Conservation (phyloP, 2,888 invertebrate species). For the Serrognathus titanus region DNA sequence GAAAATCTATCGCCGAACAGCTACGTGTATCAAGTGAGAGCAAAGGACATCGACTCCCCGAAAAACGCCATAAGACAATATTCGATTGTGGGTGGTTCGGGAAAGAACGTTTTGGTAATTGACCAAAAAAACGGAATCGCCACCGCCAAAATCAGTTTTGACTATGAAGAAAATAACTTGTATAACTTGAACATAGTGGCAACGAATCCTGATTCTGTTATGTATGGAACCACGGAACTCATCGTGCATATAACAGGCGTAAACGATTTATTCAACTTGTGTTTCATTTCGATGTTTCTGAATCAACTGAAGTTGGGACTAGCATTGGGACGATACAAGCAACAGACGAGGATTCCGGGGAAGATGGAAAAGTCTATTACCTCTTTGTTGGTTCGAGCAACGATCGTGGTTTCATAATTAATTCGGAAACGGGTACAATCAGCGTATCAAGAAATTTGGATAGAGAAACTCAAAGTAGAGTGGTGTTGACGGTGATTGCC, state of each 20-base stretch:
- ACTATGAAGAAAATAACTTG: constrained; percentile 77
- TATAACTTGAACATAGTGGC: constrained; percentile 78
- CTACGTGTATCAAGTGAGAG: constrained; percentile 70
- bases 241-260: constrained; percentile 76
- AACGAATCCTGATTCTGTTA: constrained; percentile 79
- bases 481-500: constrained; percentile 86
- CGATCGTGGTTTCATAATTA: constrained; percentile 84
- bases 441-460: constrained; percentile 79
- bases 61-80: constrained; percentile 85
- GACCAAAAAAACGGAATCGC: constrained; percentile 74
- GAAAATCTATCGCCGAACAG: constrained; percentile 79
- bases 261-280: constrained; percentile 89
- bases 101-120: constrained; percentile 73
- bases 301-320: constrained; percentile 82
- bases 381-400: constrained; percentile 92
- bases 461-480: constrained; percentile 84
- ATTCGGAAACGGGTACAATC: constrained; percentile 79
- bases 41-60: constrained; percentile 82
- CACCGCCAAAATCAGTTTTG: constrained; percentile 72
- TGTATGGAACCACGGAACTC: constrained; percentile 72
- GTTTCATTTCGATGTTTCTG: constrained; percentile 90
- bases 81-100: constrained; percentile 72
- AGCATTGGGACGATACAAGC: constrained; percentile 84
- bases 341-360: constrained; percentile 83
- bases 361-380: constrained; percentile 85